Percentiles rank a stretch among this genome's conserved stretches.
Evolutionary conservation across 2,797 vertebrate species (phyloP).

Genomic region (Eulemur rubriventer): DNA sequence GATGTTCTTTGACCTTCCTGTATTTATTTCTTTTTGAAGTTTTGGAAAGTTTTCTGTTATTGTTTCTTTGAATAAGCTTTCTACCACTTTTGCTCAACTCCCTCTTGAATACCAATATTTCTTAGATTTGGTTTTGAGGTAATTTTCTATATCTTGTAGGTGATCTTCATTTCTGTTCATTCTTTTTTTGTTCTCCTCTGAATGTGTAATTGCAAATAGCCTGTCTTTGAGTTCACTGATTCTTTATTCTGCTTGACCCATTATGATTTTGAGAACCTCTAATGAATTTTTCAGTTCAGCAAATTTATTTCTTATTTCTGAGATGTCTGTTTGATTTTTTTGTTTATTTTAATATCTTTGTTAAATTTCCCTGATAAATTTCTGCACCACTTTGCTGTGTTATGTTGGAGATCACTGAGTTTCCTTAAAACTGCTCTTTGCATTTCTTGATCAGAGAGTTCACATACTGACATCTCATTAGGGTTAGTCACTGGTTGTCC

Average conservation of each 20-base stretch:
- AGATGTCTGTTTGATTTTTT: neutral
- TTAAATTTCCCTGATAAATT: neutral
- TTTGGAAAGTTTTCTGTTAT: neutral
- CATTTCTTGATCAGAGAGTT: neutral
- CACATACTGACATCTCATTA: neutral
- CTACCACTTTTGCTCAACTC: neutral
- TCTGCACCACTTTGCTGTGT: neutral
- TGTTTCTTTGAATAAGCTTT: neutral
- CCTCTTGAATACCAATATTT: neutral
- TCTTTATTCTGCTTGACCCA: neutral
- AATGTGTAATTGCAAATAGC: neutral
- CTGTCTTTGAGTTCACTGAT: neutral
- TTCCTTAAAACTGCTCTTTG: neutral
- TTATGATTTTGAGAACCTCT: neutral
- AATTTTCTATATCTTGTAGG: neutral
- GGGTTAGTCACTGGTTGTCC: neutral
- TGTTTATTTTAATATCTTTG: neutral
- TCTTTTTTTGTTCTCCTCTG: neutral
- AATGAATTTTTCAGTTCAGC: neutral
- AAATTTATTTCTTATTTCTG: neutral
- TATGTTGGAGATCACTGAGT: neutral
- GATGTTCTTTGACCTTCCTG: neutral
- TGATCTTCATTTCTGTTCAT: neutral
- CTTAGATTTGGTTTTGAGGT: neutral
- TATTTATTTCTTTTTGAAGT: neutral